Evolutionary conservation across 1,140 invertebrate species (phyloP), one percentile per base, ranked within the genome.

Genomic region (Zeugodacus cucurbitae): DNA sequence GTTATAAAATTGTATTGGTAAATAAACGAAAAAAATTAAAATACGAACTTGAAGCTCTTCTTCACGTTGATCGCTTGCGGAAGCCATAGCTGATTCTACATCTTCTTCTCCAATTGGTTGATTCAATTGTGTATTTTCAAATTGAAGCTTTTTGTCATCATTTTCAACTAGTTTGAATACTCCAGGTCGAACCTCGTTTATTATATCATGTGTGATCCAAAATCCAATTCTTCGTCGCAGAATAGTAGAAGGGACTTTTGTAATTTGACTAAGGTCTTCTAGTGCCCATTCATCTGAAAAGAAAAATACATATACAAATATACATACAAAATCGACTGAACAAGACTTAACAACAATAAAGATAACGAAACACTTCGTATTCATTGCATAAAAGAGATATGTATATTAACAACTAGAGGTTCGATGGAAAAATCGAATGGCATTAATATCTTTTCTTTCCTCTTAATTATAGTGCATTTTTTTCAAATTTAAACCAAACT

Each of bases 1-100:
- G n/a, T n/a, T n/a, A n/a, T n/a, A n/a, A n/a, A n/a, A n/a, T n/a
- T n/a, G n/a, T n/a, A n/a, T n/a, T n/a, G n/a, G n/a, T n/a, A n/a
- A n/a, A n/a, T n/a, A n/a, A n/a, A n/a, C n/a, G n/a, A n/a, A n/a
- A n/a, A n/a, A n/a, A n/a, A n/a, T n/a, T n/a, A 29, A 37, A n/a
- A 14, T 82, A 82, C 89, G 41, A 89, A 93, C 92, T 95, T 98
- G 97, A n/a, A 98, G 94, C 92, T 99, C 98, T 90, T 98, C 97
- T 93, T 98, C 97, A 88, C 97, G 95, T 94, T 99, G 98, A 93
- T 98, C 97, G 93, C 98, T 97, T 14, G 97, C 96, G 29, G 98
- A 98, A 10, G 98, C 97, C 96, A 99, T 98, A 0, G 96, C 97
- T 93, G 97, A 98, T 93, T 99, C 98, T 8, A 96, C 94, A 93